Evolutionary conservation across 2,888 invertebrate genomes (phyloP).

Genomic region (Polyommatus icarus): DNA sequence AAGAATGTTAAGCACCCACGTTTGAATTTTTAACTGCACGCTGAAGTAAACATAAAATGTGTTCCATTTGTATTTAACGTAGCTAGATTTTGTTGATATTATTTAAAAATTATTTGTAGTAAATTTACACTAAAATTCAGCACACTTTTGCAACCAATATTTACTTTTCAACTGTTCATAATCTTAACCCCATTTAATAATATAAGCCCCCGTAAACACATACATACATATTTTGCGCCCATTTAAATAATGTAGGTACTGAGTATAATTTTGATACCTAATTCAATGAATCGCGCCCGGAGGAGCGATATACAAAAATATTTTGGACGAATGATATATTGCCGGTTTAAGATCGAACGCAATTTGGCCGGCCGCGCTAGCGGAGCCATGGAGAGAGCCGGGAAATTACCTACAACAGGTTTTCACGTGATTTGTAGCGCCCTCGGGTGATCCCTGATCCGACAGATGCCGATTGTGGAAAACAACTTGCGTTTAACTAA

Average conservation of each 20-base stretch:
- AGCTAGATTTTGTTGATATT: background rate
- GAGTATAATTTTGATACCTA: background rate
- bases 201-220: background rate
- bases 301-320: constrained; percentile 38
- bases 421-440: constrained; percentile 76
- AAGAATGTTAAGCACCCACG: constrained; percentile 51
- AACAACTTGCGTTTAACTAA: constrained; percentile 70
- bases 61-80: background rate
- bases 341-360: constrained; percentile 69
- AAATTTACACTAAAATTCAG: too few species aligned
- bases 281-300: constrained; percentile 48
- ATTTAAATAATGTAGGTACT: background rate
- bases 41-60: background rate
- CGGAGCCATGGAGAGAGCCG: constrained; percentile 65
- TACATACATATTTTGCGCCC: background rate
- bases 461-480: constrained; percentile 59
- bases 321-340: constrained; percentile 69
- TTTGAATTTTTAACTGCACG: background rate
- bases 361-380: constrained; percentile 73
- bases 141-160: too few species aligned
- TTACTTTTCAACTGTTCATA: too few species aligned
- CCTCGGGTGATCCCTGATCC: constrained; percentile 70
- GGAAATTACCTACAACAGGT: constrained; percentile 75
- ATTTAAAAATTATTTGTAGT: too few species aligned
- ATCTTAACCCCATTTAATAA: background rate